Evolutionary conservation across 2,888 invertebrate species (phyloP).

Genomic region (Hypomecis punctinalis): DNA sequence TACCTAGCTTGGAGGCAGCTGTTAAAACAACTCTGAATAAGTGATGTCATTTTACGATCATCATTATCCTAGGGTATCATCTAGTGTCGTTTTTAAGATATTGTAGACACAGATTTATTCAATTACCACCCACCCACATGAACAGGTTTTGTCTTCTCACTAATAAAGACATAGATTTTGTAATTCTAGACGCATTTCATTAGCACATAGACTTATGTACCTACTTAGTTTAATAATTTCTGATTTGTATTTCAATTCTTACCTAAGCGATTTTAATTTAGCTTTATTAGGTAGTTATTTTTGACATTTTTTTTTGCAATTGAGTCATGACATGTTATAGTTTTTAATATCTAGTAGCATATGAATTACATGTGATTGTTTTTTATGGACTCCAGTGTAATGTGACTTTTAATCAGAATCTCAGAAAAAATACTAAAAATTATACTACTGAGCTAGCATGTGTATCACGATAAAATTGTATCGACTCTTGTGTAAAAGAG

Average conservation of each 20-base stretch:
- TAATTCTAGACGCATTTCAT: constrained; percentile 10
- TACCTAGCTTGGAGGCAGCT: constrained; percentile 3
- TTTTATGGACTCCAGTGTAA: too few species aligned
- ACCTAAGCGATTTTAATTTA: constrained; percentile 17
- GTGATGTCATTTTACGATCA: constrained; percentile 1
- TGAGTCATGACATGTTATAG: constrained; percentile 26
- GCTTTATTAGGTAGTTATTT: constrained; percentile 18
- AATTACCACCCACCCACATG: constrained; percentile 9
- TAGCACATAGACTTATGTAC: not conserved
- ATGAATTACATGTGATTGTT: too few species aligned
- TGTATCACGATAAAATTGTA: too few species aligned
- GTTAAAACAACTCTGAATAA: not conserved
- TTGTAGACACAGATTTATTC: constrained; percentile 6
- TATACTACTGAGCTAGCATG: too few species aligned
- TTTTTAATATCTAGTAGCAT: not conserved
- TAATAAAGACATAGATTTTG: constrained; percentile 3
- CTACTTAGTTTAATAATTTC: not conserved
- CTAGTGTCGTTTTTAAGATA: not conserved
- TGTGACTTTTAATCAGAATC: too few species aligned
- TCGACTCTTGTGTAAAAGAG: too few species aligned
- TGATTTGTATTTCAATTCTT: not conserved
- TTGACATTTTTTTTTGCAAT: not conserved
- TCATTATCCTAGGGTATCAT: too few species aligned
- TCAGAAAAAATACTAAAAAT: too few species aligned
- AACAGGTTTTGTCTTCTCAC: constrained; percentile 4